Percentiles rank a stretch among this genome's conserved stretches.
These are phyloP conservation scores for Mesoclemmys tuberculata DNA, from an alignment of 2,113 vertebrate species.

Conservation along the genomic window DNA sequence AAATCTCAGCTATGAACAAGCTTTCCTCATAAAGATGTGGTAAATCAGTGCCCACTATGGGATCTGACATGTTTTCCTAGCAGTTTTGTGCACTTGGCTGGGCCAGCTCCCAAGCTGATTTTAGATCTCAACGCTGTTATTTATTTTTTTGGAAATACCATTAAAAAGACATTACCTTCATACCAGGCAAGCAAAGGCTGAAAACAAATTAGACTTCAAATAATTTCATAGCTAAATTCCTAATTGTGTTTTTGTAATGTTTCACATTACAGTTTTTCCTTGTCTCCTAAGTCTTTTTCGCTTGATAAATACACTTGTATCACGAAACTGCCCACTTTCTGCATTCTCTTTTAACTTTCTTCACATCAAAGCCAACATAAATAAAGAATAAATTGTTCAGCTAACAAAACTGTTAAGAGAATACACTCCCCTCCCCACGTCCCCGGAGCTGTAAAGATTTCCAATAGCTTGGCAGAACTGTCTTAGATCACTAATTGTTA, in stretches of 20 bases:
- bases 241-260: conserved; percentile 57
- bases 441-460: conserved; percentile 63
- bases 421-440: conserved; percentile 35
- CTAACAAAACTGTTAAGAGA: conserved; percentile 62
- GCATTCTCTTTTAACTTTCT: conserved; percentile 64
- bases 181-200: conserved; percentile 31
- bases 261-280: conserved; percentile 63
- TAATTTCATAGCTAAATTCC: conserved; percentile 38
- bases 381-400: conserved; percentile 66
- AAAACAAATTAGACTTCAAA: conserved; percentile 18
- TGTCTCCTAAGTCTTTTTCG: conserved; percentile 11
- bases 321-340: conserved; percentile 51
- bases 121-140: conserved; percentile 5
- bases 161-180: conserved; percentile 18
- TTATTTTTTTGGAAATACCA: conserved; percentile 35
- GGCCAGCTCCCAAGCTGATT: conserved; percentile 4
- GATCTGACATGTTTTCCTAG: background rate
- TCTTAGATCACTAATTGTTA: conserved; percentile 63
- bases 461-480: conserved; percentile 48
- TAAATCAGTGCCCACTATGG: conserved; percentile 2
- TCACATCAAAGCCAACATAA: conserved; percentile 68
- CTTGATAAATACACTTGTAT: conserved; percentile 59
- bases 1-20: background rate
- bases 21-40: background rate
- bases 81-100: background rate